Evolutionary conservation across 2,797 vertebrate genomes (phyloP).

Genomic region (Pseudocheirus occidentalis): DNA sequence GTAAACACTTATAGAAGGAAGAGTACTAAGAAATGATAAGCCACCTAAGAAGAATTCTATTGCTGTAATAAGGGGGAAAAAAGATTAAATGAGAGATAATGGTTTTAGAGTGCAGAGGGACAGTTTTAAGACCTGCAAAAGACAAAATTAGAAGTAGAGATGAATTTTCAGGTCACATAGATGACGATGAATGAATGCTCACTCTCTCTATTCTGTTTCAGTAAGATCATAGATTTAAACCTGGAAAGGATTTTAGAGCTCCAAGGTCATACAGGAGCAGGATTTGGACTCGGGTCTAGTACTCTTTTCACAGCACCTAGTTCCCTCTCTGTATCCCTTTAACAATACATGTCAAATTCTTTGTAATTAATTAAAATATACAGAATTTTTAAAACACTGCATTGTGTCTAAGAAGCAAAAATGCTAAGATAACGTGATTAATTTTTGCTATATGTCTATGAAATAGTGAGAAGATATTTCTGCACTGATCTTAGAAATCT

Average conservation of each 20-base stretch:
- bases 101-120: neutral
- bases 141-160: neutral
- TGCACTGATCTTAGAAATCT: slow-evolving; percentile 25
- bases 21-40: neutral
- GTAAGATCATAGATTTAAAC: neutral
- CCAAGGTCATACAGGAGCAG: neutral
- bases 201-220: neutral
- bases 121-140: neutral
- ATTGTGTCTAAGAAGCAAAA: slow-evolving; percentile 25
- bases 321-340: neutral
- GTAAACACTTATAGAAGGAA: neutral
- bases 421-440: slow-evolving; percentile 7
- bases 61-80: neutral
- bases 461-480: neutral
- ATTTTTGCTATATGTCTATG: neutral
- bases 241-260: neutral
- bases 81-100: slow-evolving; percentile 1
- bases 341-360: neutral
- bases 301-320: neutral
- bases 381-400: neutral
- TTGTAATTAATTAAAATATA: slow-evolving; percentile 13
- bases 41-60: neutral
- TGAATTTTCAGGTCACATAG: neutral
- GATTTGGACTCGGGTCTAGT: neutral
- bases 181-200: neutral